Evolutionary conservation across 2,888 invertebrate genomes (phyloP).

Genomic region (Drosophila flavopinicola): DNA sequence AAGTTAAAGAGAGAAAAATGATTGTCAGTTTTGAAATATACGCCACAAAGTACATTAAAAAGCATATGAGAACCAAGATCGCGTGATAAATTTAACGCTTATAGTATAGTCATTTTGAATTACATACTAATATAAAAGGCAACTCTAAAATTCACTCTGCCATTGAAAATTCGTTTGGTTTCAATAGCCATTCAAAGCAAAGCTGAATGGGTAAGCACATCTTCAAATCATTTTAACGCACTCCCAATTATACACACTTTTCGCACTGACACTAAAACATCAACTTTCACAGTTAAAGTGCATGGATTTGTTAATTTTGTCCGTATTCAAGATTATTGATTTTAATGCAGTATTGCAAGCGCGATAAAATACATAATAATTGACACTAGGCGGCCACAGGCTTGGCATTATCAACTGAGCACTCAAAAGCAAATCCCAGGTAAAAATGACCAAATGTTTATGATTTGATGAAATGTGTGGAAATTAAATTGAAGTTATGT

Average conservation of each 20-base stretch:
- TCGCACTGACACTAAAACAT: not conserved
- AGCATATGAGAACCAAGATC: no score
- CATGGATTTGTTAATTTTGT: constrained; percentile 31
- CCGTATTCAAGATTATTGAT: constrained; percentile 47
- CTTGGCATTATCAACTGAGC: constrained; percentile 1
- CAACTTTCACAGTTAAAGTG: constrained; percentile 7
- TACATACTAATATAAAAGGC: not conserved
- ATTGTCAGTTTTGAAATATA: no score
- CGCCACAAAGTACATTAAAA: no score
- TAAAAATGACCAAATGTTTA: not conserved
- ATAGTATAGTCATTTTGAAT: no score
- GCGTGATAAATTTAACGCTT: no score
- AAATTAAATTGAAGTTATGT: no score
- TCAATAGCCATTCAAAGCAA: not conserved
- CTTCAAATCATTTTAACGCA: not conserved
- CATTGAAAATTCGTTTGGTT: not conserved
- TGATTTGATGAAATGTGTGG: constrained; percentile 20
- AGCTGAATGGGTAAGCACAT: not conserved
- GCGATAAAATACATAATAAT: constrained; percentile 32
- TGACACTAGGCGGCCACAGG: not conserved
- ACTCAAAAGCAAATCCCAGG: not conserved
- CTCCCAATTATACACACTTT: not conserved
- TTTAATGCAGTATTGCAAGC: constrained; percentile 50
- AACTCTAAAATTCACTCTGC: not conserved
- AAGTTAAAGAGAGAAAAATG: no score